Conservation (phyloP, 37 sponge, comb jelly and placozoan species). For the Bolinopsis microptera region DNA sequence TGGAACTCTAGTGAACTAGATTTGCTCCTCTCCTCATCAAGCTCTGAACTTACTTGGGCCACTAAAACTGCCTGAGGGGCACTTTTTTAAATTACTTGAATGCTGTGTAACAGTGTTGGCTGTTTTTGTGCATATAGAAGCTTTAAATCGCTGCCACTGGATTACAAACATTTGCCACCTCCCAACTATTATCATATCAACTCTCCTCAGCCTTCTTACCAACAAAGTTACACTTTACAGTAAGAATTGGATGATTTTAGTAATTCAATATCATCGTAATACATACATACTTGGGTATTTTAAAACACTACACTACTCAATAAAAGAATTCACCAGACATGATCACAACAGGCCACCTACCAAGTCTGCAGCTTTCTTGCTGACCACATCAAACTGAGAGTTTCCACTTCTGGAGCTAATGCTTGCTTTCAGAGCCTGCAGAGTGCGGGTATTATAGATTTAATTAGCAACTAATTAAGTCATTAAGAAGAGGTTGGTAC, state of each 20-base stretch:
- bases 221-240: no score
- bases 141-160: no score
- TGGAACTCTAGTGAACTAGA: not conserved
- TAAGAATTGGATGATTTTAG: no score
- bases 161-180: no score
- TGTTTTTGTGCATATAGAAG: no score
- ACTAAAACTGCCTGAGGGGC: constrained; percentile 33
- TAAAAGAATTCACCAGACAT: not conserved
- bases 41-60: constrained; percentile 23
- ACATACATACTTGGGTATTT: no score
- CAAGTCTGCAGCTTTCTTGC: constrained; percentile 62
- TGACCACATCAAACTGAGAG: not conserved
- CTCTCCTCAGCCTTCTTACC: no score
- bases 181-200: no score
- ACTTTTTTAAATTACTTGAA: not conserved
- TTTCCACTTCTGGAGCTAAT: not conserved
- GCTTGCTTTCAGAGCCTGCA: constrained; percentile 41
- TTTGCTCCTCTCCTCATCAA: constrained; percentile 48
- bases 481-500: no score
- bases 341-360: not conserved
- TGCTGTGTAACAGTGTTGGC: no score
- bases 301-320: not conserved
- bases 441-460: not conserved
- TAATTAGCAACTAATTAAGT: no score
- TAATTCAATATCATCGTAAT: no score